These are phyloP conservation scores for Coenonympha glycerion DNA, from an alignment of 2,888 invertebrate species.

Conservation along the genomic window DNA sequence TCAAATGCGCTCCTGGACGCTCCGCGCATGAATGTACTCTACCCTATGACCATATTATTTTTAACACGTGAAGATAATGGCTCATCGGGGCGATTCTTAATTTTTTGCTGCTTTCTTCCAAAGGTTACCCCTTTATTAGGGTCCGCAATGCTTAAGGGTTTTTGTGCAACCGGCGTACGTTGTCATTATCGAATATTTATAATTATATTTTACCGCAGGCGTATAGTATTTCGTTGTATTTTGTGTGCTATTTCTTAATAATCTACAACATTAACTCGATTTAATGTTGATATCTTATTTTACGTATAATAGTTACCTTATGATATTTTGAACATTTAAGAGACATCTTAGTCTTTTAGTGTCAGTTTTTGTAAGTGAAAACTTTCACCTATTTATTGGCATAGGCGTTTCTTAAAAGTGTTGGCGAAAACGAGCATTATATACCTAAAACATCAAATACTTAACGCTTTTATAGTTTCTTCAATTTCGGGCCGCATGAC, in stretches of 20 bases:
- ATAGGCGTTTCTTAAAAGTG: no score
- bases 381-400: no score
- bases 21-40: slow-evolving; percentile 70
- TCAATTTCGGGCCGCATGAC: no score
- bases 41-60: slow-evolving; percentile 76
- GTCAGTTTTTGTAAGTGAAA: no score
- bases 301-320: neutral
- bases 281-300: neutral
- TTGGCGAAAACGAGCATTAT: no score
- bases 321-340: no score
- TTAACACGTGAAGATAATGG: slow-evolving; percentile 73
- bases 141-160: slow-evolving; percentile 68
- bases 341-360: no score
- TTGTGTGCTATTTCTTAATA: slow-evolving; percentile 1
- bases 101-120: slow-evolving; percentile 69
- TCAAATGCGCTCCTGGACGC: slow-evolving; percentile 74
- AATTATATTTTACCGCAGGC: slow-evolving; percentile 37
- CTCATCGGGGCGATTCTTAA: slow-evolving; percentile 75
- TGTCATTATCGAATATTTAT: slow-evolving; percentile 61
- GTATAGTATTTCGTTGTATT: slow-evolving; percentile 23
- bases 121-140: slow-evolving; percentile 59
- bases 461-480: no score
- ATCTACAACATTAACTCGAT: no score
- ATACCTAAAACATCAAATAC: no score
- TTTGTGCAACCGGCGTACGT: slow-evolving; percentile 62